Evolutionary conservation across 23 tunicate genomes (phyloP), one percentile per base, ranked within the genome.

Genomic region (Halocynthia roretzi): DNA sequence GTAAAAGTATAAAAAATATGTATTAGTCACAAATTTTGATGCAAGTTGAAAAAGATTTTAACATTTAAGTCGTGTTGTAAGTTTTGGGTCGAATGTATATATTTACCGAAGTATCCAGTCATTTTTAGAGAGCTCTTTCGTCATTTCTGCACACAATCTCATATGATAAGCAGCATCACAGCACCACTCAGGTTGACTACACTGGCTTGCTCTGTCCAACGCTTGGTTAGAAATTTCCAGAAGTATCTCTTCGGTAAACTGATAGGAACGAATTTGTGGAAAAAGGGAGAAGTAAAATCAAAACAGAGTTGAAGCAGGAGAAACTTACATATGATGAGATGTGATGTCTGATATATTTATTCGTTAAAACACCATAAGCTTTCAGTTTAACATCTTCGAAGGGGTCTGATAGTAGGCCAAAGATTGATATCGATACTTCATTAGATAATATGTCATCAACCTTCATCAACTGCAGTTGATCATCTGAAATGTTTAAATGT

Each of bases 161-260:
- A 86, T 51, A 48, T 81, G 68, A 31, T 53, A 86, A 7, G 92
- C 92, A 18, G 92, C 85, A 76, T 86, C 82, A 20, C 73, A 61
- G 76, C 92, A 81, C 31, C 48, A 78, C 53, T 86, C 92, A 5
- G 92, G 85, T 66, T 86, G 76, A 53, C 71, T 81, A 17, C 70
- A 52, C 60, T 60, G 44, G 14, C 82, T 51, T 7, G 86, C 81
- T 6, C 23, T 65, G 12, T 58, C 48, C 7, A 81, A 44, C 20
- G 85, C 82, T 15, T 70, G 31, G 19, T 50, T 61, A n/a, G n/a
- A 55, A 6, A 70, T 66, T 51, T 65, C n/a, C 67, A 54, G 20
- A 61, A 84, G 67, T 50, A 67, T 67, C 18, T 82, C 54, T 12
- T 51, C 50, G 31, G 18, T 58, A 17, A 82, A 48, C 85, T 82